These are phyloP conservation scores for Loripinus fragilis DNA, from an alignment of 2,888 invertebrate species.

Conservation along the genomic window DNA sequence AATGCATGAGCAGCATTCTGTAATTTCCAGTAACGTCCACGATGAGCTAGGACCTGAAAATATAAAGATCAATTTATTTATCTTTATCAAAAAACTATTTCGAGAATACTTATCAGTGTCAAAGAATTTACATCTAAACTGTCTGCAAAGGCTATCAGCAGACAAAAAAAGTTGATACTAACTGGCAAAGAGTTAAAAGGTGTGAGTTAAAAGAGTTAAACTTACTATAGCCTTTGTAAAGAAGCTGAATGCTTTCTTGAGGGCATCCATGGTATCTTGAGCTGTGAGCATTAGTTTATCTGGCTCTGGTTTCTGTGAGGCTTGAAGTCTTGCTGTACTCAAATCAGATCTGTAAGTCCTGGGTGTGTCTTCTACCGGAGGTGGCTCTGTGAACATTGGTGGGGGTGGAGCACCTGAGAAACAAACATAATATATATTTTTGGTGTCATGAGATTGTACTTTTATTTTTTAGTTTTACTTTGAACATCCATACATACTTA, in stretches of 20 bases:
- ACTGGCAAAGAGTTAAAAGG: too few species aligned
- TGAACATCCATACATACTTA: too few species aligned
- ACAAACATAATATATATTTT: too few species aligned
- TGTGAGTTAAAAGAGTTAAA: too few species aligned
- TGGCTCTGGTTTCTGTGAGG: slow-evolving; percentile 49
- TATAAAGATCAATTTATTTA: too few species aligned
- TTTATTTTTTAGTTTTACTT: too few species aligned
- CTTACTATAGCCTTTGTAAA: slow-evolving; percentile 80
- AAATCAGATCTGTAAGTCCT: slow-evolving; percentile 79
- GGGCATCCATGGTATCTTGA: slow-evolving; percentile 69
- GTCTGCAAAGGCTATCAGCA: too few species aligned
- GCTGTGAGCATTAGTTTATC: slow-evolving; percentile 69
- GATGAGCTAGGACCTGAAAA: slow-evolving; percentile 80
- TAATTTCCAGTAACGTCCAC: slow-evolving; percentile 82
- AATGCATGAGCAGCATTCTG: slow-evolving; percentile 81
- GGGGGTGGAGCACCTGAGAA: slow-evolving; percentile 73
- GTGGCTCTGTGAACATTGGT: slow-evolving; percentile 70
- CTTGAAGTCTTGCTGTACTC: slow-evolving; percentile 54
- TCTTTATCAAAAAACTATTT: too few species aligned
- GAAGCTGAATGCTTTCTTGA: slow-evolving; percentile 76
- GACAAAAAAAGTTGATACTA: too few species aligned
- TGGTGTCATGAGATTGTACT: too few species aligned
- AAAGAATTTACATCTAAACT: too few species aligned
- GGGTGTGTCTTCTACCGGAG: slow-evolving; percentile 78
- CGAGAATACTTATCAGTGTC: neutral